A percentile compares a stretch with the other conserved stretches of the same genome.
Conservation (phyloP, 92 coral and sea anemone genomes). For the Epizoanthus illoricatus region DNA sequence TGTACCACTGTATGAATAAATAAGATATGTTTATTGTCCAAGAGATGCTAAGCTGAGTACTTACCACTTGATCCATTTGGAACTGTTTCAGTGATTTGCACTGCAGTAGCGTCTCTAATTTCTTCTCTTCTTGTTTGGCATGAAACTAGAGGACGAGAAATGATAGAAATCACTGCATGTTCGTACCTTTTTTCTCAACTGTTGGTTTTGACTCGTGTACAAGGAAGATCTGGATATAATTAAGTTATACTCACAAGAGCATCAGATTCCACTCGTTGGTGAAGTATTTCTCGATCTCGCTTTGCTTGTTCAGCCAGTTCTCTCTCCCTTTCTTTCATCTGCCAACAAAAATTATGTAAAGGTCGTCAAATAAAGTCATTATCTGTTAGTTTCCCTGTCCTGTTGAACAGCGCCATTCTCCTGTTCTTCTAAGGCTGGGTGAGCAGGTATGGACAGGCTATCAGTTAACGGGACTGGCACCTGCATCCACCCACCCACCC, state of each 20-base stretch:
- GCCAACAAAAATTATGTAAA: slow-evolving; percentile 21
- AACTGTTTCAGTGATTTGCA: slow-evolving; percentile 66
- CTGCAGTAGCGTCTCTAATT: slow-evolving; percentile 61
- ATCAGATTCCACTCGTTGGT: slow-evolving; percentile 86
- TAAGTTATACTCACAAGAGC: slow-evolving; percentile 64
- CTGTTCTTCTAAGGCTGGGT: neutral
- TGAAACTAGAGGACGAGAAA: slow-evolving; percentile 59
- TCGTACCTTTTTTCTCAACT: neutral
- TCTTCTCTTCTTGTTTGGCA: slow-evolving; percentile 81
- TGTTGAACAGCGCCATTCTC: neutral
- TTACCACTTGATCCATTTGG: slow-evolving; percentile 86
- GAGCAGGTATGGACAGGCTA: no score
- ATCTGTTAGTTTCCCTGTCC: no score
- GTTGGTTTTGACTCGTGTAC: neutral
- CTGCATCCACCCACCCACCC: no score
- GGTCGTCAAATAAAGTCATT: neutral
- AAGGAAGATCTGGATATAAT: neutral
- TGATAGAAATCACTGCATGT: neutral
- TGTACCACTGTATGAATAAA: neutral
- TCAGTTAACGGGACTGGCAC: no score
- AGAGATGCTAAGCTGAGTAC: slow-evolving; percentile 21
- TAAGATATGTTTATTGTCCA: no score
- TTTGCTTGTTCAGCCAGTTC: slow-evolving; percentile 54
- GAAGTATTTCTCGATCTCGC: slow-evolving; percentile 71
- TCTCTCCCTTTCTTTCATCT: slow-evolving; percentile 85